phyloP scores from a whole-genome alignment of 2,113 vertebrate species.

The Sorex araneus region DNA sequence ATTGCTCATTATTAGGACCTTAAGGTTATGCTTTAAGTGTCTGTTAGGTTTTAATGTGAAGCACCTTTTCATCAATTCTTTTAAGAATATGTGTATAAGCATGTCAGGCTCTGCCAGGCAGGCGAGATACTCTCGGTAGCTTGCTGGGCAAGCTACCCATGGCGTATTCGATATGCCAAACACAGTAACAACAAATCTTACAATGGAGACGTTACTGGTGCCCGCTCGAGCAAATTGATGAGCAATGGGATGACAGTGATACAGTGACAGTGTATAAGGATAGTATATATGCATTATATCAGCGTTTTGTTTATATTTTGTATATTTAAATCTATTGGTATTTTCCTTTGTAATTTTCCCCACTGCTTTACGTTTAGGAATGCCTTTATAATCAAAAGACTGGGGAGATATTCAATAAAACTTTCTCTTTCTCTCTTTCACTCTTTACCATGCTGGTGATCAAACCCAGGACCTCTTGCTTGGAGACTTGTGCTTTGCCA shows the following conservation, averaged over 20 bases:
- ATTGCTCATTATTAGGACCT: conserved; percentile 8
- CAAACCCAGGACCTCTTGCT: too few relatives aligned
- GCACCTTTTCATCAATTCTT: conserved; percentile 12
- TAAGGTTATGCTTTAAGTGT: conserved; percentile 56
- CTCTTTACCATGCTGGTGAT: too few relatives aligned
- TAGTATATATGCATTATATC: neutral
- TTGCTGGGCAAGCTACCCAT: too few relatives aligned
- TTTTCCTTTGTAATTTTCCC: conserved; percentile 53
- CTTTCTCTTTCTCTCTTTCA: neutral
- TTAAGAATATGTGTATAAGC: neutral
- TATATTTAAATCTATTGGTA: neutral
- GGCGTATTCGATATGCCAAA: too few relatives aligned
- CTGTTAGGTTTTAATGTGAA: neutral
- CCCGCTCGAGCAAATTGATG: too few relatives aligned
- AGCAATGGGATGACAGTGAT: too few relatives aligned
- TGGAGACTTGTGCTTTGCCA: too few relatives aligned
- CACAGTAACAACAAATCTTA: too few relatives aligned
- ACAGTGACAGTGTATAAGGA: neutral
- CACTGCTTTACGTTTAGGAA: neutral
- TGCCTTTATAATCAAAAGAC: neutral
- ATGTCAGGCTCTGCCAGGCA: too few relatives aligned
- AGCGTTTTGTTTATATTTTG: neutral
- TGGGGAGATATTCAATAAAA: neutral
- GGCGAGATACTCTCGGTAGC: too few relatives aligned
- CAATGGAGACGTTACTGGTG: too few relatives aligned